These are phyloP conservation scores for Apocrypta bakeri DNA, from an alignment of 1,140 invertebrate species.

Conservation along the genomic window DNA sequence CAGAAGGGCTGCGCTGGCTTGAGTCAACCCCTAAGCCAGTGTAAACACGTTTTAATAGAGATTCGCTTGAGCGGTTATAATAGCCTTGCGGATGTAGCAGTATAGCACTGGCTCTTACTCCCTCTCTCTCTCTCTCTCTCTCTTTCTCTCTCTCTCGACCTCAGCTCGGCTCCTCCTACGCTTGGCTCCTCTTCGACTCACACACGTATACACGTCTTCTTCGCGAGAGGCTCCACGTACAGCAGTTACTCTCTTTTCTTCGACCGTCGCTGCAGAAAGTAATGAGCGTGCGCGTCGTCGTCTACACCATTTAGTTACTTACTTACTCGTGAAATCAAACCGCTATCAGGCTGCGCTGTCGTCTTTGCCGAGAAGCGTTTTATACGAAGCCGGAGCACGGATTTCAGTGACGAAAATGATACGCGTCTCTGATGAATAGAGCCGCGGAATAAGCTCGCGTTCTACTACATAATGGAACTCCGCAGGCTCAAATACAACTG, in stretches of 20 bases:
- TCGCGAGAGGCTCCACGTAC: background rate
- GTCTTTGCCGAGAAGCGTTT: slow-evolving; percentile 14
- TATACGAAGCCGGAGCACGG: background rate
- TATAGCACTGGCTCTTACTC: slow-evolving; percentile 43
- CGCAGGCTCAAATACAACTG: background rate
- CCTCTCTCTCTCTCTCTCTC: slow-evolving; percentile 58
- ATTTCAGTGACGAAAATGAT: slow-evolving; percentile 44
- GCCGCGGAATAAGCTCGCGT: background rate
- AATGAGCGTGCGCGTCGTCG: slow-evolving; percentile 47
- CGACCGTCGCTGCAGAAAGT: slow-evolving; percentile 52
- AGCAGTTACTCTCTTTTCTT: slow-evolving; percentile 55
- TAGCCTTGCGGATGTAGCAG: slow-evolving; percentile 74
- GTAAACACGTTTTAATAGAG: slow-evolving; percentile 76
- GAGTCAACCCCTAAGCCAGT: slow-evolving; percentile 76
- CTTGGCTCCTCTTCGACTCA: slow-evolving; percentile 55
- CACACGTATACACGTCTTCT: slow-evolving; percentile 55
- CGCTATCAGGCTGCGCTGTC: background rate
- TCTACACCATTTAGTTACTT: slow-evolving; percentile 48
- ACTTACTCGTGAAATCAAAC: slow-evolving; percentile 47
- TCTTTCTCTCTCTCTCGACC: slow-evolving; percentile 44
- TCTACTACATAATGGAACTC: background rate
- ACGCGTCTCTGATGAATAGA: slow-evolving; percentile 15
- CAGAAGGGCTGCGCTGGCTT: slow-evolving; percentile 62
- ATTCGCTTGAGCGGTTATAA: slow-evolving; percentile 76
- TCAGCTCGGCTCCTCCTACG: background rate